A percentile compares a stretch with the other conserved stretches of the same genome.
These are phyloP conservation scores for Drosophila seguyi DNA, from an alignment of 1,140 invertebrate genomes.

Conservation along the genomic window DNA sequence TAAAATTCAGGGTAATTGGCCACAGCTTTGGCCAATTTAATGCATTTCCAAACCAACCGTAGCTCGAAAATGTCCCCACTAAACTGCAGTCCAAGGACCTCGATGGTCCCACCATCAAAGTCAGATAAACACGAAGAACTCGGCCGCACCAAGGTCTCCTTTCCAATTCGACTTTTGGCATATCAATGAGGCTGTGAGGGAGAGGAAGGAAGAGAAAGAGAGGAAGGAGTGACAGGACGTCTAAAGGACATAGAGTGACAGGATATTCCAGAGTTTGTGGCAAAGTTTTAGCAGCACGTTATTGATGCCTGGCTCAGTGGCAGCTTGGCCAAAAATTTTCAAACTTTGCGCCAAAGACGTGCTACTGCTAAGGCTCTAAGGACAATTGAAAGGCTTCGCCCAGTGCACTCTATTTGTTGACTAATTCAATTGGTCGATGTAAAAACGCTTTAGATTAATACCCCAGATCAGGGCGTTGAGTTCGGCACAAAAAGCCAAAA, in stretches of 20 bases:
- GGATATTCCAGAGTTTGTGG: conserved; percentile 34
- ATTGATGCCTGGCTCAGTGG: conserved; percentile 47
- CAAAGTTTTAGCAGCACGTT: conserved; percentile 65
- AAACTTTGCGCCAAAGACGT: conserved; percentile 35
- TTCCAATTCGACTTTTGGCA: conserved; percentile 46
- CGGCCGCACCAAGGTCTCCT: background rate
- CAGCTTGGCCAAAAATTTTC: conserved; percentile 37
- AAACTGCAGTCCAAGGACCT: conserved; percentile 32
- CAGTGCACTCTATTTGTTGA: conserved; percentile 40
- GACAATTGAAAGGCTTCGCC: conserved; percentile 59
- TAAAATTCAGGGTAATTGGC: conserved; percentile 13
- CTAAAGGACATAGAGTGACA: conserved; percentile 11
- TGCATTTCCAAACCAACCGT: background rate
- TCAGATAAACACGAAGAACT: conserved; percentile 24
- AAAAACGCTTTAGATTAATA: conserved; percentile 33
- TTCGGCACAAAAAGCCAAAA: conserved; percentile 6
- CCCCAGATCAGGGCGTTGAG: background rate
- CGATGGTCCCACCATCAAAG: conserved; percentile 15
- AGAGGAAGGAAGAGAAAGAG: background rate
- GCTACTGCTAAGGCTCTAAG: background rate
- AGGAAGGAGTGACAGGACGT: background rate
- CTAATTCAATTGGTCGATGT: conserved; percentile 52
- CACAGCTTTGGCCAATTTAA: conserved; percentile 17
- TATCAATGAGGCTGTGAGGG: conserved; percentile 48
- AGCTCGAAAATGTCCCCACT: conserved; percentile 6